Evolutionary conservation across 2,797 vertebrate species (phyloP).

Genomic region (Notolepis coatsorum): DNA sequence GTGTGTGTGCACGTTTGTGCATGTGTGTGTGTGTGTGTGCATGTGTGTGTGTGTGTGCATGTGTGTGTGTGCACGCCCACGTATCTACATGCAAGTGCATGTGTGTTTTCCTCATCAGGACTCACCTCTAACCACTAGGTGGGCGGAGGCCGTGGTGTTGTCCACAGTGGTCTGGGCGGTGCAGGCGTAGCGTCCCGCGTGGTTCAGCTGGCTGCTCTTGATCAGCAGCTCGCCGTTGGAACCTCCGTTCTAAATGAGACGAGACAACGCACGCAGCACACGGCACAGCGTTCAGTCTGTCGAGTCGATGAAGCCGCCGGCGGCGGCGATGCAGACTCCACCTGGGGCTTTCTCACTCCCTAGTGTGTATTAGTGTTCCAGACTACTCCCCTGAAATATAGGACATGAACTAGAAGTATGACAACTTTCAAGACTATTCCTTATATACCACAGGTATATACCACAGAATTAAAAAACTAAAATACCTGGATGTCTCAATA

Average conservation of each 20-base stretch:
- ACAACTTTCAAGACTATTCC: not conserved
- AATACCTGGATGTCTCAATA: too few species aligned
- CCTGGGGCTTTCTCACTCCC: not conserved
- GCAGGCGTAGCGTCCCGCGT: constrained; percentile 92
- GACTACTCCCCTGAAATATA: constrained; percentile 1
- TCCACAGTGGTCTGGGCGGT: constrained; percentile 95
- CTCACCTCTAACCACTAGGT: constrained; percentile 95
- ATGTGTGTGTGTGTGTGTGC: constrained; percentile 8
- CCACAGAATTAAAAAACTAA: too few species aligned
- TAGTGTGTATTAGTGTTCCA: too few species aligned
- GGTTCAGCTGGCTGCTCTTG: constrained; percentile 89
- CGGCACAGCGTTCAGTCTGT: not conserved
- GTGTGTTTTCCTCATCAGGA: constrained; percentile 3
- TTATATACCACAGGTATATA: too few species aligned
- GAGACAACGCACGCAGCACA: constrained; percentile 18
- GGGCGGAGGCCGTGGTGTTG: constrained; percentile 89
- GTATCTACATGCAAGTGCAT: not conserved
- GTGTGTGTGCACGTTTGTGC: not conserved
- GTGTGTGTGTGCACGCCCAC: not conserved
- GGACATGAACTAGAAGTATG: not conserved
- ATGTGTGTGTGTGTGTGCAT: not conserved
- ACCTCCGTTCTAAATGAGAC: constrained; percentile 80
- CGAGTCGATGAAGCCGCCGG: not conserved
- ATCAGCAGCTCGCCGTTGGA: constrained; percentile 92
- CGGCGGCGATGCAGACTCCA: not conserved